Conservation (phyloP, 2,113 vertebrate genomes). For the Ginglymostoma cirratum region DNA sequence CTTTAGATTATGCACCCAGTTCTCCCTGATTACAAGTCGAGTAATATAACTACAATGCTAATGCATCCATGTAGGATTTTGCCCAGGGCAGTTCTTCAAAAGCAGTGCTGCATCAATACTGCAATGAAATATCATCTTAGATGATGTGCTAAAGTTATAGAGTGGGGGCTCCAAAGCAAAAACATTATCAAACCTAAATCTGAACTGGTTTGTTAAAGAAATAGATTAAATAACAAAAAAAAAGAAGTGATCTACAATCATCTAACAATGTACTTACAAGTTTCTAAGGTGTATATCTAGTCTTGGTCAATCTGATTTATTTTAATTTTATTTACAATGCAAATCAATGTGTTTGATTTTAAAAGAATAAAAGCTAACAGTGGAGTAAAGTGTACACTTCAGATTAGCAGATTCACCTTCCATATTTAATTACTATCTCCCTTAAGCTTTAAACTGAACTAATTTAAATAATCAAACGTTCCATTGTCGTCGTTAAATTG, state of each 20-base stretch:
- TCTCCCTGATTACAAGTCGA: no score
- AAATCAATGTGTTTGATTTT: background rate
- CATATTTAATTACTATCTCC: background rate
- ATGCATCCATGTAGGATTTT: background rate
- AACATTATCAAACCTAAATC: background rate
- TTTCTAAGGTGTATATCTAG: background rate
- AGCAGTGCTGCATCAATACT: background rate
- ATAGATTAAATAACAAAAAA: background rate
- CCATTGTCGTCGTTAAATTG: no score
- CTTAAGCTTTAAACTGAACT: background rate
- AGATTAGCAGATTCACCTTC: background rate
- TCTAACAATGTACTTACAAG: background rate
- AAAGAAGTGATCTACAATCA: background rate
- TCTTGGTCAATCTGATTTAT: background rate
- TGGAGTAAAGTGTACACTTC: background rate
- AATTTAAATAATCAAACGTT: background rate
- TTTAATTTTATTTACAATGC: background rate
- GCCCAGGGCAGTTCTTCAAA: background rate
- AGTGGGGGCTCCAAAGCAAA: background rate
- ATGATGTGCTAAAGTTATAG: background rate
- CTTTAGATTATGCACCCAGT: no score
- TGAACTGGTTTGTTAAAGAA: background rate
- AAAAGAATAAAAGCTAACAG: background rate
- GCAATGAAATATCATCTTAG: background rate
- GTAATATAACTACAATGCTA: no score